These are phyloP conservation scores for Pygocentrus nattereri DNA, from an alignment of 2,797 vertebrate species.

Conservation along the genomic window DNA sequence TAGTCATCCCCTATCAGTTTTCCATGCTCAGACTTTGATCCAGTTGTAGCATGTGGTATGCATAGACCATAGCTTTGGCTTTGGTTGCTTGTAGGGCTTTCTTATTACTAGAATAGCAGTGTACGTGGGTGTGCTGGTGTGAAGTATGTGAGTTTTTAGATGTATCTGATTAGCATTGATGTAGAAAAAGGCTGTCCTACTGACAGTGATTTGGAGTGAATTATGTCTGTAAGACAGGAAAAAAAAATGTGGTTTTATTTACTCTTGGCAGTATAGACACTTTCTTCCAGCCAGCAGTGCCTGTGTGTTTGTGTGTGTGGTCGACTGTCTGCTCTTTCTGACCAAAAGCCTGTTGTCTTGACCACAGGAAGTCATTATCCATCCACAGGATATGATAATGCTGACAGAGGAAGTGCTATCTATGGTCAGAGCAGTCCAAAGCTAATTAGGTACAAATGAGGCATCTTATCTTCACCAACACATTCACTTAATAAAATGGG, in stretches of 20 bases:
- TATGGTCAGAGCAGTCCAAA: conserved; percentile 51
- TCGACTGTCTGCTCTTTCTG: neutral
- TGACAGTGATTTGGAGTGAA: neutral
- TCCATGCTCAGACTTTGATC: conserved; percentile 5
- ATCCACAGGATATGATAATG: conserved; percentile 77
- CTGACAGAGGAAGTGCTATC: conserved; percentile 73
- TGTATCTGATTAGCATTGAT: neutral
- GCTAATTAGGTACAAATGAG: conserved; percentile 71
- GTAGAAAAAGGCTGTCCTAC: neutral
- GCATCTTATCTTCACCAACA: conserved; percentile 65
- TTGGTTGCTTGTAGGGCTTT: neutral
- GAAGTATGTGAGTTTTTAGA: neutral
- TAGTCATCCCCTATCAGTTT: neutral
- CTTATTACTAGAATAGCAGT: neutral
- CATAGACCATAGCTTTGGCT: neutral
- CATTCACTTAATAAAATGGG: neutral
- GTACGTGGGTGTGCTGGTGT: neutral
- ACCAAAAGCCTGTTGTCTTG: conserved; percentile 73
- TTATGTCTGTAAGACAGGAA: neutral
- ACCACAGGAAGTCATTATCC: conserved; percentile 62
- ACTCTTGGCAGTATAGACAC: neutral
- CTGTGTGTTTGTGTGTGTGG: conserved; percentile 1
- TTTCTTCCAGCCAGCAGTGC: neutral
- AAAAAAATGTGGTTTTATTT: neutral
- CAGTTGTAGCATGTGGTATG: neutral